Base-by-base conservation (phyloP, 2,888 invertebrate genomes). In the Phengaris arion region DNA sequence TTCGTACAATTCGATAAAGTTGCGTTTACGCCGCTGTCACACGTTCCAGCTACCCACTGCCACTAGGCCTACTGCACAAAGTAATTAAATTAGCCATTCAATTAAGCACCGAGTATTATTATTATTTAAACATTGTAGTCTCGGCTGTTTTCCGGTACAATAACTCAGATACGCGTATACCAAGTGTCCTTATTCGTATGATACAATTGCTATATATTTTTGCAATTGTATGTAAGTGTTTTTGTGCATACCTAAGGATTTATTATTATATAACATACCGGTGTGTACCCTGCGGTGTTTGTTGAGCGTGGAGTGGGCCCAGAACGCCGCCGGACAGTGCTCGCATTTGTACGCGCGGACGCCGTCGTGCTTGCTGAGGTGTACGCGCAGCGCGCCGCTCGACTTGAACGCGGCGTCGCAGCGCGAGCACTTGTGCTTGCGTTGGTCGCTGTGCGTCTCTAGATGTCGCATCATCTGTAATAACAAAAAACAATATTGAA, bases 221-320 rank as follows among this genome's bases (percentile, higher is more conserved):
- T 22, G 22, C 22, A 22, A 22, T 22, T 22, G 22, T 22, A 22
- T 22, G 22, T 22, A 22, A 22, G 22, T 22, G 1, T 22, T 22
- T 22, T 22, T 22, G 22, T 22, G 22, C 0, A 22, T 22, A 22
- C 22, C 1, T 22, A 0, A 22, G 22, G 22, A 22, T 22, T 22
- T 22, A 22, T 22, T 48, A 48, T 6, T 48, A 48, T 3, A 48
- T 6, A 48, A 48, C 72, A 9, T 79, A 90, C 94, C 94, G 59
- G 94, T 94, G 77, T 94, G 94, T 48, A 82, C 86, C 1, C 92
- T 80, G 8, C 89, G 84, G 81, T 94, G 94, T 77, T 91, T 89
- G 74, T 86, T 85, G 12, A 94, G 84, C 64, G 90, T 90, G 46
- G 86, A 79, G 0, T 76, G 75, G 1, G 87, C 84, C 78, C 86